Evolutionary conservation across 2,888 invertebrate genomes (phyloP).

Genomic region (Ophion obscuratus): DNA sequence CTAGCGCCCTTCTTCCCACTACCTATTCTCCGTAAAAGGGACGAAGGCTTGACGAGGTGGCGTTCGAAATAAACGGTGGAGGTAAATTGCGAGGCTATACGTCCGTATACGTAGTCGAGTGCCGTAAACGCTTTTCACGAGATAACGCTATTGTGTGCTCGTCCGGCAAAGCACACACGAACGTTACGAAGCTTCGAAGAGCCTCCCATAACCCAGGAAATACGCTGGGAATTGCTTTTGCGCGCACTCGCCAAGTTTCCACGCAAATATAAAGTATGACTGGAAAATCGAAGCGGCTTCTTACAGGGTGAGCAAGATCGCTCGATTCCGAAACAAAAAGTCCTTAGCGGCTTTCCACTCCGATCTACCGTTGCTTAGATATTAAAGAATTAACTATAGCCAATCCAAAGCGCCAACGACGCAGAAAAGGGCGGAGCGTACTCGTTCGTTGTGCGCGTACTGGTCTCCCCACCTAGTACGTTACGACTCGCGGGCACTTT

Average conservation of each 20-base stretch:
- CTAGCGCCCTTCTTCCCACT: not conserved
- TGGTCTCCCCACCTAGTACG: not conserved
- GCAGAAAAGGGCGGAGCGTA: not conserved
- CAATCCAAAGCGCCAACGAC: not conserved
- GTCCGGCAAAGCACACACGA: slow-evolving; percentile 50
- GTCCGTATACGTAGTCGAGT: slow-evolving; percentile 15
- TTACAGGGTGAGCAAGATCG: not conserved
- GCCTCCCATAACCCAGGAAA: slow-evolving; percentile 50
- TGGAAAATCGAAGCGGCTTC: not conserved
- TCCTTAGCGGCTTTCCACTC: not conserved
- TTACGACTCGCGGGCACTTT: not conserved
- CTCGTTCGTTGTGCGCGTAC: not conserved
- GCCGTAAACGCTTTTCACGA: slow-evolving; percentile 63
- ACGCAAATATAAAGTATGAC: not conserved
- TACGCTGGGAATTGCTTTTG: slow-evolving; percentile 57
- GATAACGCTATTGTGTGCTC: slow-evolving; percentile 60
- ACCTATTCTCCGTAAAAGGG: slow-evolving; percentile 11
- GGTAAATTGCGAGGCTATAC: slow-evolving; percentile 35
- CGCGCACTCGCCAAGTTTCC: slow-evolving; percentile 22
- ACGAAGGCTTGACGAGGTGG: slow-evolving; percentile 29
- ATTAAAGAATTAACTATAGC: not conserved
- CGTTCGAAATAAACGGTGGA: slow-evolving; percentile 27
- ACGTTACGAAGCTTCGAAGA: slow-evolving; percentile 51
- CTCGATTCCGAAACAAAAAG: not conserved
- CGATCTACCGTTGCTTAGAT: not conserved